Evolutionary conservation across 2,113 vertebrate genomes (phyloP).

Genomic region (Serilophus lunatus): DNA sequence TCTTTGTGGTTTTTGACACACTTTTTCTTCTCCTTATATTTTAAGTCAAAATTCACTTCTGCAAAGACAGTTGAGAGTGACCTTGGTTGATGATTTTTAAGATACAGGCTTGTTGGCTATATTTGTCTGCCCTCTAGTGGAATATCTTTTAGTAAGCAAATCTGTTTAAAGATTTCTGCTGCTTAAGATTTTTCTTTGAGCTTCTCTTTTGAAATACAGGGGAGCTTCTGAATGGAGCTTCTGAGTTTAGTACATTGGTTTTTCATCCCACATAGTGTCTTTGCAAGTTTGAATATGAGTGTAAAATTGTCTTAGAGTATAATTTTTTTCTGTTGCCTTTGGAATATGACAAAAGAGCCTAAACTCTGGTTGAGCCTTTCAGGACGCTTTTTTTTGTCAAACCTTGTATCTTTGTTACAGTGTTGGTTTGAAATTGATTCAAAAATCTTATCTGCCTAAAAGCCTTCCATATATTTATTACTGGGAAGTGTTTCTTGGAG

Average conservation of each 20-base stretch:
- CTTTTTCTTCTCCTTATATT: neutral
- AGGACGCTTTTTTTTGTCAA: neutral
- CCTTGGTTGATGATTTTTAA: neutral
- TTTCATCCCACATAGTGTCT: neutral
- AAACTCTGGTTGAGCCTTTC: neutral
- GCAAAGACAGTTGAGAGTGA: neutral
- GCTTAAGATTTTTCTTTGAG: neutral
- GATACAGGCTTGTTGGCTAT: neutral
- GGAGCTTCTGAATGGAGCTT: neutral
- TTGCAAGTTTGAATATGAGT: neutral
- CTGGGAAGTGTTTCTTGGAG: neutral
- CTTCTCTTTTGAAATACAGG: neutral
- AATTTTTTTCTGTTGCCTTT: neutral
- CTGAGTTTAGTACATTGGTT: neutral
- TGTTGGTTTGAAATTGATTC: neutral
- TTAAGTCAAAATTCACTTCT: neutral
- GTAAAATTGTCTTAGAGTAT: neutral
- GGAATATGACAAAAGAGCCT: neutral
- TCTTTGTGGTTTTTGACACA: neutral
- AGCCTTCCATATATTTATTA: neutral
- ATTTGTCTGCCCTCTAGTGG: slow-evolving; percentile 66
- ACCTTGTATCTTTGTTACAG: neutral
- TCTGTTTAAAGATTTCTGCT: neutral
- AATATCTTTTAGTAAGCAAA: neutral
- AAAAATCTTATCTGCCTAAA: neutral